Conservation (phyloP, 2,888 invertebrate species). For the Bibio marci region DNA sequence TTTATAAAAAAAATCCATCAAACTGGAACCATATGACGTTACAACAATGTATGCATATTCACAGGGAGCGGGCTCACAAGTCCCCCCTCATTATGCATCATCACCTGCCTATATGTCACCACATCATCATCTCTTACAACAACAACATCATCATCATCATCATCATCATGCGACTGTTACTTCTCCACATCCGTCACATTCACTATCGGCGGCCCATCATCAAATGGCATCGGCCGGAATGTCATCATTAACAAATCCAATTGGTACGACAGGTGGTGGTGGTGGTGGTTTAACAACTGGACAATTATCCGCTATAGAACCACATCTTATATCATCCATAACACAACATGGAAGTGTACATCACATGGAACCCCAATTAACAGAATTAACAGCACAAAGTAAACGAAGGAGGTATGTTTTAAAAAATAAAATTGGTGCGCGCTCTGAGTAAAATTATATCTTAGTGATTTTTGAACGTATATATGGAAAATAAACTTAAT, state of each 20-base stretch:
- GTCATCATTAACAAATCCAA: conserved; percentile 6
- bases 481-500: too few relatives aligned
- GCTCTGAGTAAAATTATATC: too few relatives aligned
- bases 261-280: conserved; percentile 9
- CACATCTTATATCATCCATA: too few relatives aligned
- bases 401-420: conserved; percentile 15
- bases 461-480: too few relatives aligned
- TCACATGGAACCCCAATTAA: conserved; percentile 12
- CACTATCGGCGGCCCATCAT: background rate
- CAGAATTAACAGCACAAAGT: conserved; percentile 12
- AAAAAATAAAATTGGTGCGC: too few relatives aligned
- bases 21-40: conserved; percentile 15
- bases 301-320: background rate
- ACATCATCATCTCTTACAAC: background rate
- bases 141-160: conserved; percentile 8
- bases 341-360: background rate
- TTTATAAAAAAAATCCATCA: conserved; percentile 3
- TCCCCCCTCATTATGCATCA: conserved; percentile 12
- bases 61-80: conserved; percentile 12
- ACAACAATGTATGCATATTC: conserved; percentile 15
- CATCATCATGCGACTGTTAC: conserved; percentile 1
- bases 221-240: background rate
- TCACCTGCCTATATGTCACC: conserved; percentile 11
- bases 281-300: conserved; percentile 8
- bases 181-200: background rate